These are phyloP conservation scores for Micronisus gabar DNA, from an alignment of 2,113 vertebrate species.

Conservation along the genomic window DNA sequence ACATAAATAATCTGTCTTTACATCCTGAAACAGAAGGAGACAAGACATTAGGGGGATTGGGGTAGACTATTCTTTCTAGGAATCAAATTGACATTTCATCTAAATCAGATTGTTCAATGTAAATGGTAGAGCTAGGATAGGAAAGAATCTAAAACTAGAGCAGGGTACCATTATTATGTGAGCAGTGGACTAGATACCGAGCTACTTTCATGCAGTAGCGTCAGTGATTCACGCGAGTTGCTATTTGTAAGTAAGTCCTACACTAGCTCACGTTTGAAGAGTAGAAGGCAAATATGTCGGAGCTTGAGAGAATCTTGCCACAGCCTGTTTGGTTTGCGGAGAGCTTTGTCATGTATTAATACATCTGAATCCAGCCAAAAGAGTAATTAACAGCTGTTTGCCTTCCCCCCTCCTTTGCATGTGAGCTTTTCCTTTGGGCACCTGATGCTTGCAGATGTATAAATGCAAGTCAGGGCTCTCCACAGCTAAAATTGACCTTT, in stretches of 20 bases:
- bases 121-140: background rate
- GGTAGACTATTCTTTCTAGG: background rate
- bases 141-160: accelerated
- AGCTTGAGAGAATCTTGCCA: background rate
- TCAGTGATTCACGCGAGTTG: background rate
- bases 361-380: background rate
- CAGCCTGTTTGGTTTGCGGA: background rate
- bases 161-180: accelerated
- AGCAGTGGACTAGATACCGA: accelerated
- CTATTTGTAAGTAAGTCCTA: background rate
- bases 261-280: background rate
- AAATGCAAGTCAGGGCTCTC: background rate
- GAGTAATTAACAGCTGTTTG: background rate
- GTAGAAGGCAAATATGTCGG: background rate
- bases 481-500: background rate
- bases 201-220: background rate
- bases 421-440: background rate
- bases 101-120: no score
- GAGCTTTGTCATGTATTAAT: background rate
- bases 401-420: background rate
- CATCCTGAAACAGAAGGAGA: constrained; percentile 77
- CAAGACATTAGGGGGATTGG: accelerated
- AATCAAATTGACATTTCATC: background rate
- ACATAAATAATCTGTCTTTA: constrained; percentile 87
- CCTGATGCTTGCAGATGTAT: background rate